phyloP scores from a whole-genome alignment of 2,113 vertebrate genomes.

The Paraplagusia blochii region DNA sequence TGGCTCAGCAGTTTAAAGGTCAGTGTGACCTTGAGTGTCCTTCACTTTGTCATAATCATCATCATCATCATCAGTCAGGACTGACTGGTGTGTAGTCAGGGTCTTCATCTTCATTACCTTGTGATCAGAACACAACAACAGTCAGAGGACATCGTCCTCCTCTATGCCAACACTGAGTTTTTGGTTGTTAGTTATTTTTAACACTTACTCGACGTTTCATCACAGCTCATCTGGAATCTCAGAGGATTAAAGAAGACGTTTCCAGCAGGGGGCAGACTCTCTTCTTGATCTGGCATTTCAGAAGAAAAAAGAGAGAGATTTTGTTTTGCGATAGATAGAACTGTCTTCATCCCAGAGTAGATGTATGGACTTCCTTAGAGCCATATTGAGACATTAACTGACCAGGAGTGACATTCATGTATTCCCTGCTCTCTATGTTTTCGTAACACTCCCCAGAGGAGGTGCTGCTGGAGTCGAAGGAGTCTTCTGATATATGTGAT shows the following conservation, averaged over 20 bases:
- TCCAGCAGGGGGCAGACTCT: background rate
- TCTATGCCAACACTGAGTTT: background rate
- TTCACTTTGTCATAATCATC: conserved; percentile 27
- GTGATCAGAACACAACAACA: background rate
- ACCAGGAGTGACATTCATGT: background rate
- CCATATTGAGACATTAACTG: background rate
- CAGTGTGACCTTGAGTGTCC: conserved; percentile 24
- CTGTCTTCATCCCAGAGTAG: no score
- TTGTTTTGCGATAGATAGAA: no score
- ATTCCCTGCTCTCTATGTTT: conserved; percentile 15
- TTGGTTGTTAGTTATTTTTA: background rate
- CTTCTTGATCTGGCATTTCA: conserved; percentile 5
- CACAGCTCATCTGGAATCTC: background rate
- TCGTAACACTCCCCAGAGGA: conserved; percentile 68
- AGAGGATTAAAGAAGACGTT: background rate
- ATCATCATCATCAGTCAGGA: conserved; percentile 23
- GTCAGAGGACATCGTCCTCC: background rate
- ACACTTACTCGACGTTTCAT: conserved; percentile 17
- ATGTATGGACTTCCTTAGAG: no score
- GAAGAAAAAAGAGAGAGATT: background rate
- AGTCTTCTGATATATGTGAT: conserved; percentile 57
- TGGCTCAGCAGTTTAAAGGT: background rate
- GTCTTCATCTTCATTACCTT: conserved; percentile 20
- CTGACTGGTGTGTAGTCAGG: conserved; percentile 51
- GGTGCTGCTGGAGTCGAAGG: conserved; percentile 68